Evolutionary conservation across 1,140 invertebrate species (phyloP).

Genomic region (Cecropterus lyciades): DNA sequence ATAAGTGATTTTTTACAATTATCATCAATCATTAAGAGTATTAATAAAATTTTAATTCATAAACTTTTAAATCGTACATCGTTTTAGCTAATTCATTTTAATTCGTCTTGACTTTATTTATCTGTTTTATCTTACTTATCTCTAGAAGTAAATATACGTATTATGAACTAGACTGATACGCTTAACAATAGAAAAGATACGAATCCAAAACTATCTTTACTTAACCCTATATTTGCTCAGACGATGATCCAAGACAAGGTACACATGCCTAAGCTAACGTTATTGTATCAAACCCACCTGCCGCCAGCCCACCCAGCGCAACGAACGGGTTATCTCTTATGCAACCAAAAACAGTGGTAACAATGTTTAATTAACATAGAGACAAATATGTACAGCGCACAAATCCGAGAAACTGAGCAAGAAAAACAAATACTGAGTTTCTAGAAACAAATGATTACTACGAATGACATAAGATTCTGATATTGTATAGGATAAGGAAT

Average conservation of each 20-base stretch:
- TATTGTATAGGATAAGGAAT: background rate
- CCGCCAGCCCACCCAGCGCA: conserved; percentile 25
- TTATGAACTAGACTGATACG: background rate
- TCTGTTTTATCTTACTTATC: no score
- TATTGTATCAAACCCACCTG: conserved; percentile 16
- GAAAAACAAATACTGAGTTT: conserved; percentile 18
- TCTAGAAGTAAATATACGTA: no score
- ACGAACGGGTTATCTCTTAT: conserved; percentile 27
- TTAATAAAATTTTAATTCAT: no score
- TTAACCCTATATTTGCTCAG: conserved; percentile 12
- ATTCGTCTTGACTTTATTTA: no score
- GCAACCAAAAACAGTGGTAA: conserved; percentile 30
- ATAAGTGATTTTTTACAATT: no score
- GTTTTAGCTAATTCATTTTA: no score
- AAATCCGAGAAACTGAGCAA: conserved; percentile 18
- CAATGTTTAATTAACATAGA: conserved; percentile 33
- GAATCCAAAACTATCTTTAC: background rate
- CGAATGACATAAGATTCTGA: background rate
- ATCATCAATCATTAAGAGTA: no score
- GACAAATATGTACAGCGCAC: conserved; percentile 30
- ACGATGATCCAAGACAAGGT: conserved; percentile 5
- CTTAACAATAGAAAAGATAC: background rate
- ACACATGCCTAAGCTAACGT: conserved; percentile 7
- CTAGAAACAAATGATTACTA: conserved; percentile 25
- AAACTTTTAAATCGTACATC: no score